Base-by-base conservation (phyloP, 2,888 invertebrate species). In the Caenorhabditis zanzibari region DNA sequence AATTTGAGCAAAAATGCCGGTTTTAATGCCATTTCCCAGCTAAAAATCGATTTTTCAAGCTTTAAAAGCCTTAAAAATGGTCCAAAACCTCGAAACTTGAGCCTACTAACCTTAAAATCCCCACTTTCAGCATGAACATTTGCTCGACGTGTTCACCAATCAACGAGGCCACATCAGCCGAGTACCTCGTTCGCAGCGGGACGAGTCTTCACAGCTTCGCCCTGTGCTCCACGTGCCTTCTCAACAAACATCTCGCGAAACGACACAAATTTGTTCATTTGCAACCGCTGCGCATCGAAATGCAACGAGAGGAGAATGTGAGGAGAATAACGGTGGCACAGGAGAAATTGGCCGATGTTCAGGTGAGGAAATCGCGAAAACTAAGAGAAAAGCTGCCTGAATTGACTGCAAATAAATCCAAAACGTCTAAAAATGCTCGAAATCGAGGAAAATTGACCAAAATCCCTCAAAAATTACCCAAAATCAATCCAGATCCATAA, bases 191-290 rank as follows among this genome's bases (percentile, higher is more conserved):
- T 0, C 28, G 28, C 2, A n/a, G 16, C 4, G 24, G 26, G 6
- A n/a, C 49, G 1, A 41, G 24, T 19, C 56, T 72, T n/a, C 47
- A 66, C 22, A 3, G 41, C 14, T 72, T n/a, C 24, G 71, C 64
- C 16, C 5, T 82, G 2, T 82, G 81, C 22, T 75, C 81, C 9
- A 71, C 71, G 16, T 82, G 81, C 26, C 9, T 76, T 4, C 58
- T 82, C 26, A 41, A 41, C 2, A 16, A 47, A 9, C 81, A 82
- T 44, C 58, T 56, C 0, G 0, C 14, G 6, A 44, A 56, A 12
- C 28, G 54, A 0, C 81, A 81, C 63, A 0, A 3, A 2, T 63
- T 47, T 54, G 24, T 66, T 14, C 16, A 19, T 1, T 28, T 81
- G 12, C 73, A 68, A 28, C 74, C 68, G 5, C 26, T 77, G 24